phyloP scores from a whole-genome alignment of 2,113 vertebrate species.

The Oreotrochilus melanogaster region DNA sequence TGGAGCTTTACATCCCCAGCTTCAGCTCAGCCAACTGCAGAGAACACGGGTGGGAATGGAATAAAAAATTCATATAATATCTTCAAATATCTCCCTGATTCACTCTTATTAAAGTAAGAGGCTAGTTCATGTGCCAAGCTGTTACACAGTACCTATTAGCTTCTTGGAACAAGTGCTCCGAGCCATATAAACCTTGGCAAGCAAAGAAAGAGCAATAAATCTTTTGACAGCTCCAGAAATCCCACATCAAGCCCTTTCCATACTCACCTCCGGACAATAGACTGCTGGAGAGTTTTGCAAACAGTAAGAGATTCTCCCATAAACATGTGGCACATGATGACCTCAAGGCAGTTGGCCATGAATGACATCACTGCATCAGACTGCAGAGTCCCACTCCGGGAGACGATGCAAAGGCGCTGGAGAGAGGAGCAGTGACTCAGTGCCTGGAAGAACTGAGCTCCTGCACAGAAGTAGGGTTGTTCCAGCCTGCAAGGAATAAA shows the following conservation, averaged over 20 bases:
- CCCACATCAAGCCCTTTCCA: background rate
- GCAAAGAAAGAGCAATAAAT: background rate
- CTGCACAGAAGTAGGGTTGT: slow-evolving; percentile 93
- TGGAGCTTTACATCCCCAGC: slow-evolving; percentile 7
- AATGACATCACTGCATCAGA: slow-evolving; percentile 85
- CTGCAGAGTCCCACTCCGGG: slow-evolving; percentile 93
- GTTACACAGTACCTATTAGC: slow-evolving; percentile 43
- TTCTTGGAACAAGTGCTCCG: slow-evolving; percentile 26
- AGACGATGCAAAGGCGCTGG: slow-evolving; percentile 91
- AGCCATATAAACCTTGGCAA: slow-evolving; percentile 12
- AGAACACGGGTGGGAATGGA: slow-evolving; percentile 27
- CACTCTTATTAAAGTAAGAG: slow-evolving; percentile 50
- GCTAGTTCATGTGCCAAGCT: background rate
- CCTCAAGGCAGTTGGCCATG: slow-evolving; percentile 83
- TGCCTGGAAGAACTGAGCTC: slow-evolving; percentile 90
- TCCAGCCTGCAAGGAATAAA: slow-evolving; percentile 84
- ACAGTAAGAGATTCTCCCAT: slow-evolving; percentile 89
- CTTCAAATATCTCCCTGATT: slow-evolving; percentile 28
- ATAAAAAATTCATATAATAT: slow-evolving; percentile 23
- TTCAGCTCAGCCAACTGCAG: background rate
- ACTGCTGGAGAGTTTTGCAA: slow-evolving; percentile 91
- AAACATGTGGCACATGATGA: slow-evolving; percentile 95
- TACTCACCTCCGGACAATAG: slow-evolving; percentile 88
- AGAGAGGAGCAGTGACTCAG: slow-evolving; percentile 88
- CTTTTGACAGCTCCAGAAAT: background rate